These are phyloP conservation scores for Mesorhabditis spiculigera DNA, from an alignment of 2,888 invertebrate genomes.

Conservation along the genomic window DNA sequence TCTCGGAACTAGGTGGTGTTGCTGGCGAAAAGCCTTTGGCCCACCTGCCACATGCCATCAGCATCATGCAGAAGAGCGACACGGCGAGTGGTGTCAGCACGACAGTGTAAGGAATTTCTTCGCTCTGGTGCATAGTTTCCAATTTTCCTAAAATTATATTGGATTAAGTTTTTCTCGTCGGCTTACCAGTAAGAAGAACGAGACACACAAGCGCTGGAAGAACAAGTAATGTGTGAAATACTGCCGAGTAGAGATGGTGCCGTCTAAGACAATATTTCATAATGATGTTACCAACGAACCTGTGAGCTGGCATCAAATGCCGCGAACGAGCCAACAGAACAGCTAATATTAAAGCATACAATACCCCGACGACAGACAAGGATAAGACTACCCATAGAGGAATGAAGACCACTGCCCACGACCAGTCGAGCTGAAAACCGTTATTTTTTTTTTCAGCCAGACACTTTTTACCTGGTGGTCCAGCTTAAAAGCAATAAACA, in stretches of 20 bases:
- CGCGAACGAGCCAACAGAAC: constrained; percentile 88
- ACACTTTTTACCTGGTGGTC: constrained; percentile 66
- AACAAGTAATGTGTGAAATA: constrained; percentile 90
- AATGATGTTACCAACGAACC: constrained; percentile 12
- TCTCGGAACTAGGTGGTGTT: constrained; percentile 2
- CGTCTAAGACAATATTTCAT: constrained; percentile 63
- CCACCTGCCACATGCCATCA: constrained; percentile 91
- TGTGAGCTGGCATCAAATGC: constrained; percentile 85
- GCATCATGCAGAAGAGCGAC: constrained; percentile 82
- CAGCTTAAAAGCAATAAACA: constrained; percentile 86
- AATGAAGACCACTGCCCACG: constrained; percentile 73
- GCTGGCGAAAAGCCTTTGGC: constrained; percentile 69
- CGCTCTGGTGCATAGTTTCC: constrained; percentile 66
- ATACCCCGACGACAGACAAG: constrained; percentile 86
- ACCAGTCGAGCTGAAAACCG: constrained; percentile 62
- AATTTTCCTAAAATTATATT: constrained; percentile 69
- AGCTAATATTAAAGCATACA: constrained; percentile 94
- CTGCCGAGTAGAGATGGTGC: constrained; percentile 85
- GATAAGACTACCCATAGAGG: constrained; percentile 97
- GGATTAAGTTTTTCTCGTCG: neutral
- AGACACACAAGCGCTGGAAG: constrained; percentile 92
- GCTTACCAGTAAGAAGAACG: constrained; percentile 79
- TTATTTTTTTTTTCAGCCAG: neutral
- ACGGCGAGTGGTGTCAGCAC: constrained; percentile 77
- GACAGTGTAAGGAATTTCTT: constrained; percentile 50